phyloP scores from a whole-genome alignment of 2,888 invertebrate species.

The Cephus pygmeus region DNA sequence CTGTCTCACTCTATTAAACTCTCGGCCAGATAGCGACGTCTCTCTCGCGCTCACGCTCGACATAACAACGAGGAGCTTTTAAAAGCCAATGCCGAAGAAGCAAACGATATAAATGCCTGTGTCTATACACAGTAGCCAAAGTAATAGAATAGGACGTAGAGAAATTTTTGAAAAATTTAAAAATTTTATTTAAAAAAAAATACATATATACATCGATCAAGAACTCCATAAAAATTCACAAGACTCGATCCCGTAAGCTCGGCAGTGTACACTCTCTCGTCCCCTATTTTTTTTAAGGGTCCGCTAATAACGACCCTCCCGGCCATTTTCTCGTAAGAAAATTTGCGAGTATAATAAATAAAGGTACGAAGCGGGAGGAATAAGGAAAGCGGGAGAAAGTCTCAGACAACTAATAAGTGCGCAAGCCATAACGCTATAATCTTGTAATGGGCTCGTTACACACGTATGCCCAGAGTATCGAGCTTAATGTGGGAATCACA shows the following conservation, averaged over 20 bases:
- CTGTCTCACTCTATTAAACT: not conserved
- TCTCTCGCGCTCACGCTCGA: not conserved
- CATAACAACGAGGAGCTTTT: not conserved
- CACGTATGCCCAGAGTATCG: conserved; percentile 50
- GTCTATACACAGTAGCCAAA: not conserved
- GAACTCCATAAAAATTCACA: not conserved
- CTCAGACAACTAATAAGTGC: conserved; percentile 42
- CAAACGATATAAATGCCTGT: not conserved
- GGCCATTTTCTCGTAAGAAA: not conserved
- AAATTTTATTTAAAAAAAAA: not conserved
- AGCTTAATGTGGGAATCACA: conserved; percentile 35
- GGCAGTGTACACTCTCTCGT: not conserved
- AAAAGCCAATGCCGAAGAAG: not conserved
- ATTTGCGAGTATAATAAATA: not conserved
- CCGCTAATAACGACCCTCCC: not conserved
- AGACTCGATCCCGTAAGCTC: not conserved
- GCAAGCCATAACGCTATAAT: conserved; percentile 44
- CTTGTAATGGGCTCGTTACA: conserved; percentile 55
- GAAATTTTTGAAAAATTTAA: not conserved
- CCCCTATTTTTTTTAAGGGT: not conserved
- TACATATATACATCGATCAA: not conserved
- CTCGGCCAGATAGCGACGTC: not conserved
- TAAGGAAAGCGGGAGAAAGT: conserved; percentile 9
- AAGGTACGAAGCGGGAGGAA: not conserved
- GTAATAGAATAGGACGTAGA: not conserved